Percentiles rank a stretch among this genome's conserved stretches.
These are phyloP conservation scores for Strongylocentrotus purpuratus DNA, from an alignment of 35 echinoderm and acorn worm genomes.

Conservation along the genomic window DNA sequence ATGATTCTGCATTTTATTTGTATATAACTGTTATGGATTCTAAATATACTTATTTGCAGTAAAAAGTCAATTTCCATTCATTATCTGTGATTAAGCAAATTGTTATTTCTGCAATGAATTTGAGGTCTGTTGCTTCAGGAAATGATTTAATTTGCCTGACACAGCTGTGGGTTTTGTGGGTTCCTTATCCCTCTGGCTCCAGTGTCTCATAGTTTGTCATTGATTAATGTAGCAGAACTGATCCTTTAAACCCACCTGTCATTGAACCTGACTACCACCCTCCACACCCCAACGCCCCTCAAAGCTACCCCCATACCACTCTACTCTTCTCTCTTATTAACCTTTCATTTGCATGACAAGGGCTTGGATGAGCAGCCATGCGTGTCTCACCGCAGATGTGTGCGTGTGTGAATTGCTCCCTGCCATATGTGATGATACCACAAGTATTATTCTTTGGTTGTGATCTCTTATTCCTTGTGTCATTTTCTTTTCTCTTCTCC, in stretches of 20 bases:
- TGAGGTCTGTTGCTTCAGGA: background rate
- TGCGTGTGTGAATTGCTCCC: background rate
- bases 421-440: background rate
- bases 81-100: background rate
- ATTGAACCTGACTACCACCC: constrained; percentile 32
- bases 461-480: background rate
- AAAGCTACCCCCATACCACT: constrained; percentile 20
- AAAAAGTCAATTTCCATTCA: background rate
- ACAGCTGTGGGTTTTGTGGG: background rate
- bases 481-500: constrained; percentile 27
- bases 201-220: constrained; percentile 24
- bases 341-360: constrained; percentile 14
- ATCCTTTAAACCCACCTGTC: constrained; percentile 44
- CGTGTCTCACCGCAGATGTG: background rate
- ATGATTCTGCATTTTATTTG: background rate
- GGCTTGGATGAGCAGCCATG: constrained; percentile 32
- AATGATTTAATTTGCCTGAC: background rate
- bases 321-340: background rate
- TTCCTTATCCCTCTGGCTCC: background rate
- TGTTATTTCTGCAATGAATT: background rate
- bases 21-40: background rate
- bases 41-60: background rate
- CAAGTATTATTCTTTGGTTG: constrained; percentile 5
- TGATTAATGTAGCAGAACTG: constrained; percentile 50
- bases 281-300: constrained; percentile 13